Conservation (phyloP, 2,888 invertebrate species). For the Schizotus pectinicornis region DNA sequence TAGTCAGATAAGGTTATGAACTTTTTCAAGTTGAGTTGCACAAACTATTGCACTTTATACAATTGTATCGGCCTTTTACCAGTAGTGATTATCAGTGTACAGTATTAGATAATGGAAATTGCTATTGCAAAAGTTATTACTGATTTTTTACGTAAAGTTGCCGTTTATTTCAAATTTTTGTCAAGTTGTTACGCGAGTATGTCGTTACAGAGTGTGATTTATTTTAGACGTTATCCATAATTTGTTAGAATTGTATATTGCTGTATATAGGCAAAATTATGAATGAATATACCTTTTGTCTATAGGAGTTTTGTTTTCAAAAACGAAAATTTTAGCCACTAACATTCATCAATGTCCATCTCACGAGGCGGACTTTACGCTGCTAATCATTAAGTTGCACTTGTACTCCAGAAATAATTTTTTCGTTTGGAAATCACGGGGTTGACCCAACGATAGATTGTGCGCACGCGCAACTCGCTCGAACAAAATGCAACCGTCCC, state of each 20-base stretch:
- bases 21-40: neutral
- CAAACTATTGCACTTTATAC: too few species aligned
- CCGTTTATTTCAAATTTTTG: slow-evolving; percentile 8
- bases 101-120: slow-evolving; percentile 21
- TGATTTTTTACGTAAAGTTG: slow-evolving; percentile 12
- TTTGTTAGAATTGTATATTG: slow-evolving; percentile 13
- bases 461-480: too few species aligned
- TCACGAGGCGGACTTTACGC: too few species aligned
- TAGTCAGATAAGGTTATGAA: slow-evolving; percentile 7
- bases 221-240: slow-evolving; percentile 16
- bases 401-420: too few species aligned
- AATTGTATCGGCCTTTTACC: neutral
- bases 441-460: too few species aligned
- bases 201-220: slow-evolving; percentile 21
- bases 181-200: too few species aligned
- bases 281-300: slow-evolving; percentile 25
- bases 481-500: too few species aligned
- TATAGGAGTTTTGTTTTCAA: slow-evolving; percentile 10
- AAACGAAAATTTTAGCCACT: too few species aligned
- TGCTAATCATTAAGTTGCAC: too few species aligned
- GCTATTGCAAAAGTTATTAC: slow-evolving; percentile 14
- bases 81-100: neutral
- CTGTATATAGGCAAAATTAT: slow-evolving; percentile 20
- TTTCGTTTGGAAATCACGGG: too few species aligned
- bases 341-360: too few species aligned